Percentiles rank a stretch among this genome's conserved stretches.
Evolutionary conservation across 92 coral and sea anemone genomes (phyloP).

Genomic region (Epizoanthus fatuus): DNA sequence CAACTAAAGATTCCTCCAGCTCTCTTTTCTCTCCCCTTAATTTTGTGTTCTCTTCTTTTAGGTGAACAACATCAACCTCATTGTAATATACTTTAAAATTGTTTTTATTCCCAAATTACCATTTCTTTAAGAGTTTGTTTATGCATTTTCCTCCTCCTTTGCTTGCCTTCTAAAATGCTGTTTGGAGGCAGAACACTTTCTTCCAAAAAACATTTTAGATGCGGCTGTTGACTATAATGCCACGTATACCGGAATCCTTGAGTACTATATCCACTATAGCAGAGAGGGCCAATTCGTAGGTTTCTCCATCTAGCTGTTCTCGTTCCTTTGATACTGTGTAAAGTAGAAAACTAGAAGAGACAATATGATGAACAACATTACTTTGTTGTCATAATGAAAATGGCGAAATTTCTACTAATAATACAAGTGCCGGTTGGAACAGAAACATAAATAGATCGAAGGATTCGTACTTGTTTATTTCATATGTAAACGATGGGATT

Average conservation of each 20-base stretch:
- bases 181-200: background rate
- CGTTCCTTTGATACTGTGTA: background rate
- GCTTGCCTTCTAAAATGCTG: background rate
- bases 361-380: background rate
- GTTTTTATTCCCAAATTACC: constrained; percentile 27
- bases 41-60: background rate
- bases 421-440: too few relatives aligned
- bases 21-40: background rate
- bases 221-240: constrained; percentile 35
- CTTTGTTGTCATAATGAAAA: background rate
- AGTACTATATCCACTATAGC: constrained; percentile 41
- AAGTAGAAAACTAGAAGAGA: background rate
- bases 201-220: constrained; percentile 41
- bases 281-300: background rate
- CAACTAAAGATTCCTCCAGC: background rate
- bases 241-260: constrained; percentile 43
- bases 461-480: background rate
- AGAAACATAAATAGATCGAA: background rate
- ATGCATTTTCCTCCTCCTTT: constrained; percentile 7
- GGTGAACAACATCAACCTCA: constrained; percentile 6
- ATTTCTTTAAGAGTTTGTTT: background rate
- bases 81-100: background rate
- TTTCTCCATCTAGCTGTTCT: background rate
- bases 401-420: background rate
- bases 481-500: too few relatives aligned